Percentiles rank a stretch among this genome's conserved stretches.
Evolutionary conservation across 2,113 vertebrate genomes (phyloP).

Genomic region (Actenoides lindsayi): DNA sequence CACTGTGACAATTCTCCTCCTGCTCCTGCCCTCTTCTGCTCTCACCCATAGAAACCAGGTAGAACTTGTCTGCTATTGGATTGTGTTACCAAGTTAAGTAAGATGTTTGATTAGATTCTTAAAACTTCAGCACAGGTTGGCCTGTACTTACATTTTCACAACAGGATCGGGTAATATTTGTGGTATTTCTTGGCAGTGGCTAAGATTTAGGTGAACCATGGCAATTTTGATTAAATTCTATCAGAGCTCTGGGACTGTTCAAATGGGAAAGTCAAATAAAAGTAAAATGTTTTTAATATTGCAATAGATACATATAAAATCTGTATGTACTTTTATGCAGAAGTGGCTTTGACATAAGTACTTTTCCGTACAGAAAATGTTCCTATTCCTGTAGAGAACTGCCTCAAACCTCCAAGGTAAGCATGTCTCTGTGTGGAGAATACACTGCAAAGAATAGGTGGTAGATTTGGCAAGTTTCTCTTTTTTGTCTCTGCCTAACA

Average conservation of each 20-base stretch:
- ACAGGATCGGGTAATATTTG: neutral
- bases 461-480: neutral
- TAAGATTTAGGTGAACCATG: neutral
- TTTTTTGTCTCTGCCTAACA: conserved; percentile 1
- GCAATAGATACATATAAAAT: neutral
- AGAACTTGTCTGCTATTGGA: neutral
- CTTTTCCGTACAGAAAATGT: neutral
- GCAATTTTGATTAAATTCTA: neutral
- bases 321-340: neutral
- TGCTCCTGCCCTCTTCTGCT: neutral
- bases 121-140: neutral
- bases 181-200: neutral
- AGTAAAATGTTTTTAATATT: neutral
- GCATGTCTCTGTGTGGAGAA: neutral
- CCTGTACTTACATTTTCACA: neutral
- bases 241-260: neutral
- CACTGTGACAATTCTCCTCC: neutral
- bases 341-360: neutral
- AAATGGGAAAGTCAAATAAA: neutral
- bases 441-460: neutral
- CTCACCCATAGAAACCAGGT: neutral
- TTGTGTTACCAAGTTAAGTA: neutral
- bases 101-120: neutral
- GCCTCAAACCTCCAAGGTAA: neutral
- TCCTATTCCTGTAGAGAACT: neutral